A percentile compares a stretch with the other conserved stretches of the same genome.
These are phyloP conservation scores for Mercenaria mercenaria DNA, from an alignment of 1,140 invertebrate species.

Conservation along the genomic window DNA sequence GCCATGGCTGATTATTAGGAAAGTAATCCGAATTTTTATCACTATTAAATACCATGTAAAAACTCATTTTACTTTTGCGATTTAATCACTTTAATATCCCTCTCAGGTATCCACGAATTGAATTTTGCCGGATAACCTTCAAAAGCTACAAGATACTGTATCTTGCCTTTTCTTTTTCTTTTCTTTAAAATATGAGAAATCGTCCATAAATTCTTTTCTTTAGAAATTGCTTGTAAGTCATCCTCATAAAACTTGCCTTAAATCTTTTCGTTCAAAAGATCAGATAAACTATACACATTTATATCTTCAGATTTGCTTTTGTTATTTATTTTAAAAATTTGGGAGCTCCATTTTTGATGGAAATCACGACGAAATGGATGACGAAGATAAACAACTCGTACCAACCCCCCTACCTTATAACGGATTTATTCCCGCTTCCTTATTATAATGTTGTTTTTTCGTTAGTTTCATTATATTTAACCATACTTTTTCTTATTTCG, in stretches of 20 bases:
- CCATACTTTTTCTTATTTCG: background rate
- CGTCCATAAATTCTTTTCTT: slow-evolving; percentile 23
- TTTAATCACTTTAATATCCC: slow-evolving; percentile 1
- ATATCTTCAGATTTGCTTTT: background rate
- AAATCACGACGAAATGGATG: slow-evolving; percentile 9
- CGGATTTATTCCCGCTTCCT: too few relatives aligned
- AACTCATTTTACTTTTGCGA: background rate
- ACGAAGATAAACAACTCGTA: background rate
- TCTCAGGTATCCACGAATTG: background rate
- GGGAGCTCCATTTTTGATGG: background rate
- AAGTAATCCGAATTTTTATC: slow-evolving; percentile 15
- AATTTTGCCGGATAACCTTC: slow-evolving; percentile 19
- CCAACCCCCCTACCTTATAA: background rate
- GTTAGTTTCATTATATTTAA: background rate
- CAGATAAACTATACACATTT: background rate
- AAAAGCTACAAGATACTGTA: slow-evolving; percentile 13
- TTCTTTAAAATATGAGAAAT: slow-evolving; percentile 10
- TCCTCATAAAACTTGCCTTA: background rate
- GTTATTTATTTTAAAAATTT: slow-evolving; percentile 14
- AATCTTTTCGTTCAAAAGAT: background rate
- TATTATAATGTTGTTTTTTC: background rate
- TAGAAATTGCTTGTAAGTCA: background rate
- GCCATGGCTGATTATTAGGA: slow-evolving; percentile 18
- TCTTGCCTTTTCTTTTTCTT: background rate
- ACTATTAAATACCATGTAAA: background rate